Evolutionary conservation across 2,797 vertebrate species (phyloP).

Genomic region (Gymnodraco acuticeps): DNA sequence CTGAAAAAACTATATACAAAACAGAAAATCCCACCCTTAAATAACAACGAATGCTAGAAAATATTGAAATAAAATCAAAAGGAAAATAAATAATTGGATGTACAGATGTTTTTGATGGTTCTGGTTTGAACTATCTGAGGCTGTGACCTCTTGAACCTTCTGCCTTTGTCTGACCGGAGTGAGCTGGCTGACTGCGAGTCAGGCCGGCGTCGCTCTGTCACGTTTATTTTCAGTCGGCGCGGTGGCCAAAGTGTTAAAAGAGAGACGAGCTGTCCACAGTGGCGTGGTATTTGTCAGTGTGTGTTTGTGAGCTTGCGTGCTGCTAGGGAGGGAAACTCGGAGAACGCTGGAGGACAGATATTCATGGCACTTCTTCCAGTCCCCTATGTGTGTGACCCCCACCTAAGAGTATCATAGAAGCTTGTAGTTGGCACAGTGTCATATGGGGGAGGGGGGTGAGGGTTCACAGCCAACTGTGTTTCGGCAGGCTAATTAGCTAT

Average conservation of each 20-base stretch:
- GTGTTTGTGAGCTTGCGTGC: slow-evolving; percentile 57
- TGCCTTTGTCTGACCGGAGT: slow-evolving; percentile 43
- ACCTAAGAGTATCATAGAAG: slow-evolving; percentile 51
- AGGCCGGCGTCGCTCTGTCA: slow-evolving; percentile 82
- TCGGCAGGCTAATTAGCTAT: slow-evolving; percentile 68
- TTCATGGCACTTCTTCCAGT: slow-evolving; percentile 73
- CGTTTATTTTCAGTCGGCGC: slow-evolving; percentile 84
- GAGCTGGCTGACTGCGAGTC: slow-evolving; percentile 72
- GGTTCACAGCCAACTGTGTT: slow-evolving; percentile 49
- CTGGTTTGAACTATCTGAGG: slow-evolving; percentile 47
- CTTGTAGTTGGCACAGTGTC: slow-evolving; percentile 65
- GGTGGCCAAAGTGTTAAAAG: slow-evolving; percentile 80
- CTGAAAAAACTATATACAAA: no score
- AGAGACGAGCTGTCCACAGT: slow-evolving; percentile 75
- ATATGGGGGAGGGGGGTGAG: slow-evolving; percentile 25
- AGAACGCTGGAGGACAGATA: slow-evolving; percentile 69
- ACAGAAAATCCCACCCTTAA: no score
- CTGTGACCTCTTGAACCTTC: slow-evolving; percentile 71
- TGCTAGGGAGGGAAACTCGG: slow-evolving; percentile 64
- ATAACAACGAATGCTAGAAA: no score
- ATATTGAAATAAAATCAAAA: background rate
- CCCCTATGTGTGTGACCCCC: slow-evolving; percentile 55
- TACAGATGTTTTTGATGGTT: slow-evolving; percentile 65
- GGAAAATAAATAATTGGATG: slow-evolving; percentile 39
- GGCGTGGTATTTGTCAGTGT: slow-evolving; percentile 67